Conservation (phyloP, 2,113 vertebrate species). For the Phoenicopterus ruber region DNA sequence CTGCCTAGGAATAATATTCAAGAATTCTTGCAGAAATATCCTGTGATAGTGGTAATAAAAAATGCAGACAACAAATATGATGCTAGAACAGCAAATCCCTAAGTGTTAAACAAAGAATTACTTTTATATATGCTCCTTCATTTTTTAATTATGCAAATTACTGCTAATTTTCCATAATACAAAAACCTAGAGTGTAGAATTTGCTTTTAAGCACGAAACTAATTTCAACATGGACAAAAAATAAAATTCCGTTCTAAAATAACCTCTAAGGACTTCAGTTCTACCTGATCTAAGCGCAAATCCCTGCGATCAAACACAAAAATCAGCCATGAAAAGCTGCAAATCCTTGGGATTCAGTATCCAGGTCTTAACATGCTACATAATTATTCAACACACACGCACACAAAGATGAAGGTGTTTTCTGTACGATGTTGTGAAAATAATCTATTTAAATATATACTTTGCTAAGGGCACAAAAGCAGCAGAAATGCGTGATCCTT, state of each 20-base stretch:
- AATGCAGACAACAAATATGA: neutral
- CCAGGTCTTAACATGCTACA: no score
- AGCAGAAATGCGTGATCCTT: neutral
- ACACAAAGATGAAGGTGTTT: neutral
- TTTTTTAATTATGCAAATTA: neutral
- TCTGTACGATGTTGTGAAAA: neutral
- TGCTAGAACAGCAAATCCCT: neutral
- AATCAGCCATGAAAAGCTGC: neutral
- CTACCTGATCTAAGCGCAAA: neutral
- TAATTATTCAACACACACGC: neutral
- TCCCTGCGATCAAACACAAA: neutral
- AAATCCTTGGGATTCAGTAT: neutral
- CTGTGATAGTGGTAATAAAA: neutral
- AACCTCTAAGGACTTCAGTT: neutral
- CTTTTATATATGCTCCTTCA: neutral
- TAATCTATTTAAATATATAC: neutral
- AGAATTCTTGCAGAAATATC: conserved; percentile 7
- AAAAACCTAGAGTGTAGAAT: neutral
- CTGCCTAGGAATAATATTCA: conserved; percentile 38
- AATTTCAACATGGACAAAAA: neutral
- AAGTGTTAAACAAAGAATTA: neutral
- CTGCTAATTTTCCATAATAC: neutral
- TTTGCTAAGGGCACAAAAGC: neutral
- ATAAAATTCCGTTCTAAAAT: neutral
- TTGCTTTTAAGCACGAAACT: neutral